Evolutionary conservation across 1,140 invertebrate genomes (phyloP), one percentile per base, ranked within the genome.

Genomic region (Pseudobourletiella spinata): DNA sequence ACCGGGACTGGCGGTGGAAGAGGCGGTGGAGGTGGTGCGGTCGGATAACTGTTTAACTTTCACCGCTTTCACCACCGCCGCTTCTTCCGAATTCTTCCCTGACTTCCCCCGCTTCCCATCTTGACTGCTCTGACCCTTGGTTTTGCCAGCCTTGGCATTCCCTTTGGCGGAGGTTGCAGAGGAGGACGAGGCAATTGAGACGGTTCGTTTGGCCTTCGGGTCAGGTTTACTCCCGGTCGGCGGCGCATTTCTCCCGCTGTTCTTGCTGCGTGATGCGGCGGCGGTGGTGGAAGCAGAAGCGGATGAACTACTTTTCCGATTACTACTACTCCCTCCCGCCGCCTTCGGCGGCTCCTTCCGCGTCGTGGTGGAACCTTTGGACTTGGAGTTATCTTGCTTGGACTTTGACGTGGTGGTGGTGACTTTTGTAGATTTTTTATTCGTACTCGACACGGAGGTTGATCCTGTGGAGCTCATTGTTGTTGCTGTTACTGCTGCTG

Each of bases 41-140:
- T 39, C n/a, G 32, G n/a, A 8, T 39, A 8, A n/a, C n/a, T 39
- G 32, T 39, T 39, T 48, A 22, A 2, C n/a, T 51, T 59, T 18
- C 57, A 46, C 57, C 29, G 18, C 57, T 46, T 48, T 48, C 43
- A 59, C 57, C 43, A 25, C 50, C 22, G 4, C 57, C 8, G 30
- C 48, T 35, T 20, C 48, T 42, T 51, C 48, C 29, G 29, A 43
- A 35, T 59, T 59, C 4, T 39, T 39, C 44, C 6, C 18, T 46
- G 8, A 4, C 8, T 18, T 8, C 28, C 42, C 4, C 57, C 30
- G 20, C 30, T 50, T 25, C 26, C 20, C 56, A 57, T 58, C 20
- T 30, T 43, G 28, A 30, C n/a, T 29, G 32, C 3, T 22, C 44
- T 44, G 25, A 20, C 30, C 39, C 11, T 16, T 59, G 22, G 39